Evolutionary conservation across 1,140 invertebrate species (phyloP), one percentile per base, ranked within the genome.

Genomic region (Drosophila miranda): DNA sequence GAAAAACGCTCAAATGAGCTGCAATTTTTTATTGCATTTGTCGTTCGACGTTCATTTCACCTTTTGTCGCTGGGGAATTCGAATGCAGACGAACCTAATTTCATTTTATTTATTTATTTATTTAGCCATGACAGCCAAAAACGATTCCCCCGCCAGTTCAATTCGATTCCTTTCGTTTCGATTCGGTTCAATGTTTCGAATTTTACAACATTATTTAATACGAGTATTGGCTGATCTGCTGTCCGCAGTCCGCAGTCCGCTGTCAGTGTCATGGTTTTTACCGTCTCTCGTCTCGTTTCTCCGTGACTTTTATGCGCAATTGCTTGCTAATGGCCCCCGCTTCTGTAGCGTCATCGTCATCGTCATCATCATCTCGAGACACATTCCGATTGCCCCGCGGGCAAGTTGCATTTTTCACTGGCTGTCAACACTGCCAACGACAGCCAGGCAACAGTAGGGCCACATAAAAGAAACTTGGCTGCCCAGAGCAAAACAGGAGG

Each of bases 141-240:
- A 43, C 64, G 34, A 38, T 38, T 38, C 34, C 34, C 34, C 34
- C 11, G 34, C 3, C 34, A 38, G 64, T 38, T 38, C 34, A 4
- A 68, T 56, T 56, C 76, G 58, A 50, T 16, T 16, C 16, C 0
- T 79, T 76, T 43, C 64, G 64, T 34, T 13, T 44, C 64, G 64
- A 68, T 56, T 67, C 76, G 58, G 51, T 80, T 77, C 81, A 68
- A 84, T 84, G 76, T 84, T 64, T 84, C 68, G 76, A 52, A 57
- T 87, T 87, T 87, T 82, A 87, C 78, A 87, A 87, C 82, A 87
- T 87, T 87, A 87, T 87, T 87, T 87, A 87, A 87, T 88, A 38
- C 34, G 34, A 38, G 34, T 38, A 87, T 88, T 87, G 82, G 53
- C 80, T 69, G 72, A 83, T 83, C 74, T 4, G 23, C 3, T 26